A percentile compares a stretch with the other conserved stretches of the same genome.
Evolutionary conservation across 2,113 vertebrate species (phyloP).

Genomic region (Macaca nemestrina): DNA sequence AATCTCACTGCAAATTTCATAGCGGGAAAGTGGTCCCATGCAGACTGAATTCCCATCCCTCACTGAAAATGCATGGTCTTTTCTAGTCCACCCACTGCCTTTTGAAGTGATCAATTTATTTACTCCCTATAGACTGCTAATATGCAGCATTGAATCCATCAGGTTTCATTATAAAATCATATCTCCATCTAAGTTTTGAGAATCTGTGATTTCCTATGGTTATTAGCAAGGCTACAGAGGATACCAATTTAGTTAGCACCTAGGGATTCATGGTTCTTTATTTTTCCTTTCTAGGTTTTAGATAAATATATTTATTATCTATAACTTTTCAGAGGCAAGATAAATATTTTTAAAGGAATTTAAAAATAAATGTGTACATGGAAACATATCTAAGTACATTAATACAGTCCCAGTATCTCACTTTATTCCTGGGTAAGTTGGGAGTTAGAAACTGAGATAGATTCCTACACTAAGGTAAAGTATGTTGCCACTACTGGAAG

Average conservation of each 20-base stretch:
- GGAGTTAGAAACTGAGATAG: neutral
- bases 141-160: neutral
- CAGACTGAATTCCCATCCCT: neutral
- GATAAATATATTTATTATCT: neutral
- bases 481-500: neutral
- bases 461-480: neutral
- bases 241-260: neutral
- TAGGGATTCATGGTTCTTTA: neutral
- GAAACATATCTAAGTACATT: neutral
- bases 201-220: neutral
- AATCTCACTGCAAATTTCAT: neutral
- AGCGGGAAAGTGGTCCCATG: neutral
- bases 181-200: neutral
- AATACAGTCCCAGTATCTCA: neutral
- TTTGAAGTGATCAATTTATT: neutral
- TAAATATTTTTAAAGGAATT: neutral
- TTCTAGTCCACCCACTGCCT: neutral
- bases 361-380: neutral
- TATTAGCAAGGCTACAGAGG: neutral
- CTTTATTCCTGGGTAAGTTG: neutral
- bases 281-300: neutral
- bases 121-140: neutral
- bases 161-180: neutral
- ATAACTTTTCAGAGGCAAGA: neutral
- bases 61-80: neutral